Percentiles rank a stretch among this genome's conserved stretches.
Conservation (phyloP, 2,888 invertebrate genomes). For the Bursaphelenchus okinawaensis region DNA sequence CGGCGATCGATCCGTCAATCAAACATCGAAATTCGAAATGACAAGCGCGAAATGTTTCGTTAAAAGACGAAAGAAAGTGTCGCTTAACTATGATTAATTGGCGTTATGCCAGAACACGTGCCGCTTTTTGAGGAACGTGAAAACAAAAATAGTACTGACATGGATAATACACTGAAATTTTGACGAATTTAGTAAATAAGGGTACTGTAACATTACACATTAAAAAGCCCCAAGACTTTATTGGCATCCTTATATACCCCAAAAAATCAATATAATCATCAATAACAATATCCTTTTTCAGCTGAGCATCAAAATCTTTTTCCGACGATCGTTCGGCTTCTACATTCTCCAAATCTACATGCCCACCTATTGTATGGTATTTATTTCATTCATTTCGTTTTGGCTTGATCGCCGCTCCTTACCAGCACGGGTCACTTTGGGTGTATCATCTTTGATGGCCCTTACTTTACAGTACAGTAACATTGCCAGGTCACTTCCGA, state of each 20-base stretch:
- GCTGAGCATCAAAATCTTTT: slow-evolving; percentile 53
- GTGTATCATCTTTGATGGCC: slow-evolving; percentile 56
- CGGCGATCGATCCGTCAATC: neutral
- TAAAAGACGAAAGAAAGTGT: no score
- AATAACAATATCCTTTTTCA: no score
- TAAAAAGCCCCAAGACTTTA: no score
- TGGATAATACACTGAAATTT: no score
- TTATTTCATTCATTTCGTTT: slow-evolving; percentile 57
- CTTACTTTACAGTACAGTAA: slow-evolving; percentile 56
- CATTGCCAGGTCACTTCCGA: slow-evolving; percentile 51
- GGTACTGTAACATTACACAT: no score
- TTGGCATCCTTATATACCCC: no score
- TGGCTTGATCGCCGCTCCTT: slow-evolving; percentile 52
- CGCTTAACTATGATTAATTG: neutral
- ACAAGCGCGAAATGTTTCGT: slow-evolving; percentile 4
- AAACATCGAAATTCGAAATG: neutral
- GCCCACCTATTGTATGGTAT: slow-evolving; percentile 57
- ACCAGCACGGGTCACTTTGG: slow-evolving; percentile 40
- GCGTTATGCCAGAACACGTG: no score
- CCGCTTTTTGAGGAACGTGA: no score
- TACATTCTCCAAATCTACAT: slow-evolving; percentile 57
- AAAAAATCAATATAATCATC: no score
- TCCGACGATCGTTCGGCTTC: slow-evolving; percentile 54
- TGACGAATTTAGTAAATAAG: no score
- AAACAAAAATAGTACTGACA: no score